A percentile compares a stretch with the other conserved stretches of the same genome.
These are phyloP conservation scores for Sthenelais limicola DNA, from an alignment of 2,888 invertebrate species.

Conservation along the genomic window DNA sequence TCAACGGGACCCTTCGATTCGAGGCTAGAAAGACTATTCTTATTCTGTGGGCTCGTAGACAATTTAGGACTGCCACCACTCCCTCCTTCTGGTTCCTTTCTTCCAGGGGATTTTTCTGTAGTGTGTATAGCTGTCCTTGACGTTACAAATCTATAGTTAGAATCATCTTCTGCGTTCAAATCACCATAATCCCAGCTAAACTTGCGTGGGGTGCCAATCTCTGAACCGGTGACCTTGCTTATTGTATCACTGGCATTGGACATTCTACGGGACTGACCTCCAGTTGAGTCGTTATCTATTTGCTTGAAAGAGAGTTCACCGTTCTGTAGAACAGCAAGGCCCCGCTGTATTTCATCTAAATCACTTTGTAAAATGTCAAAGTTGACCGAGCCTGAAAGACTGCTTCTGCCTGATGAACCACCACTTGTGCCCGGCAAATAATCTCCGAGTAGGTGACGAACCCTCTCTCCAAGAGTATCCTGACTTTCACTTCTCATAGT, in stretches of 20 bases:
- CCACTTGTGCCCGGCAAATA: not conserved
- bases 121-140: conserved; percentile 4
- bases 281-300: not conserved
- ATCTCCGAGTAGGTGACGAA: conserved; percentile 7
- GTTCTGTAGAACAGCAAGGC: conserved; percentile 52
- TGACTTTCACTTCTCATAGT: not conserved
- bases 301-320: conserved; percentile 22
- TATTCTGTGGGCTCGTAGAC: not conserved
- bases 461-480: conserved; percentile 7
- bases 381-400: conserved; percentile 51
- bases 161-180: conserved; percentile 46
- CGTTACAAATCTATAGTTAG: conserved; percentile 24
- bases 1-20: not conserved
- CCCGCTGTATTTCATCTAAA: conserved; percentile 66
- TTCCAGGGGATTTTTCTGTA: not conserved
- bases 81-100: conserved; percentile 8
- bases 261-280: conserved; percentile 50
- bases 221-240: conserved; percentile 25
- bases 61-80: not conserved
- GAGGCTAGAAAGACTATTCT: not conserved
- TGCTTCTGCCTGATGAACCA: conserved; percentile 41
- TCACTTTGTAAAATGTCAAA: conserved; percentile 61
- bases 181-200: conserved; percentile 62
- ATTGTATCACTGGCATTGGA: conserved; percentile 36
- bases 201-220: conserved; percentile 32